Evolutionary conservation across 2,113 vertebrate species (phyloP).

Genomic region (Nycticorax nycticorax): DNA sequence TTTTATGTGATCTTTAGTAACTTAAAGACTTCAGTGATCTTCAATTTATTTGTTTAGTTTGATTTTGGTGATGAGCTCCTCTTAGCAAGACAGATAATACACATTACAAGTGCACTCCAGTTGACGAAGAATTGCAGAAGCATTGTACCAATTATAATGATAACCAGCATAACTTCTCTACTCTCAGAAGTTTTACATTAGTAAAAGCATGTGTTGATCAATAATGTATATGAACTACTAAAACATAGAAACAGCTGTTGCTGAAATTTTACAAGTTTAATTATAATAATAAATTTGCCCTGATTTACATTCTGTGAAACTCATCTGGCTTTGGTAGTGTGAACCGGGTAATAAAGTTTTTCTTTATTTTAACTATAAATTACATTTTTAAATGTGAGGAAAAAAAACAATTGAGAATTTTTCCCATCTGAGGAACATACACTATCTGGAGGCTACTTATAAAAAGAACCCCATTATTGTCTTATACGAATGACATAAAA

Average conservation of each 20-base stretch:
- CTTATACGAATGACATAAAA: neutral
- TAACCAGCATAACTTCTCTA: neutral
- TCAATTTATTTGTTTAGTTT: neutral
- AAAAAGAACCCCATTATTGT: slow-evolving; percentile 11
- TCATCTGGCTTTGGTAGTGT: neutral
- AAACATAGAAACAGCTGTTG: slow-evolving; percentile 58
- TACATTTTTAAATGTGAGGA: slow-evolving; percentile 22
- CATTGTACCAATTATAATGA: neutral
- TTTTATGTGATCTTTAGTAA: neutral
- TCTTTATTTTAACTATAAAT: slow-evolving; percentile 41
- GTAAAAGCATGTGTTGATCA: slow-evolving; percentile 16
- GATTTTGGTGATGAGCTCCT: neutral
- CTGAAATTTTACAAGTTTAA: slow-evolving; percentile 58
- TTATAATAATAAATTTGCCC: slow-evolving; percentile 25
- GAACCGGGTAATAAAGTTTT: neutral
- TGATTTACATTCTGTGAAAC: neutral
- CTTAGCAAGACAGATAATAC: neutral
- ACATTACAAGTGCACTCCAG: neutral
- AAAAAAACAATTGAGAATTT: neutral
- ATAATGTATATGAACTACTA: slow-evolving; percentile 20
- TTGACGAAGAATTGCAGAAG: neutral
- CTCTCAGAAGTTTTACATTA: neutral
- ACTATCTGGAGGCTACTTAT: neutral
- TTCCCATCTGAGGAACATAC: neutral
- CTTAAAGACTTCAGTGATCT: neutral